Evolutionary conservation across 2,113 vertebrate genomes (phyloP).

Genomic region (Pelecanus crispus): DNA sequence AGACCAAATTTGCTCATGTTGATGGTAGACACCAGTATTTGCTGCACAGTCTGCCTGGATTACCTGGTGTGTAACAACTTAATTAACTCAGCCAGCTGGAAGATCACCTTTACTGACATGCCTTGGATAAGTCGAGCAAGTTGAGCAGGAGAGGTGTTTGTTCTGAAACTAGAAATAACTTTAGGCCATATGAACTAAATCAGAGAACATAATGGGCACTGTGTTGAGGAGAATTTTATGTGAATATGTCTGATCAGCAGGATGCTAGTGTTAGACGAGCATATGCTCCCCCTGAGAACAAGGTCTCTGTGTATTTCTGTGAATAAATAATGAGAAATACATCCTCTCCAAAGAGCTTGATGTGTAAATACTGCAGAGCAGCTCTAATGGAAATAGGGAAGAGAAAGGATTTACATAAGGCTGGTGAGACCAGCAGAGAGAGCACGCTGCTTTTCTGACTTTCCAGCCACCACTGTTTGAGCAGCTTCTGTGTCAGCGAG

Average conservation of each 20-base stretch:
- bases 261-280: neutral
- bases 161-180: neutral
- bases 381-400: neutral
- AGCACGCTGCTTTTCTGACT: neutral
- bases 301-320: neutral
- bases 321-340: constrained; percentile 12
- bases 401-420: neutral
- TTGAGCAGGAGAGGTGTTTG: neutral
- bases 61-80: neutral
- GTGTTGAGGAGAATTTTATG: neutral
- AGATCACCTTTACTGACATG: neutral
- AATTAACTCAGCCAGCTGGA: neutral
- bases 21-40: neutral
- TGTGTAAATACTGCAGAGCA: neutral
- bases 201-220: neutral
- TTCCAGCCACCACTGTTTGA: neutral
- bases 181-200: neutral
- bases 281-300: neutral
- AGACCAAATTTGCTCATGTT: neutral
- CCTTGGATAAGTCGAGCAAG: neutral
- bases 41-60: neutral
- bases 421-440: neutral
- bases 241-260: neutral
- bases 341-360: neutral
- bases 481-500: neutral